A percentile compares a stretch with the other conserved stretches of the same genome.
These are phyloP conservation scores for Irena cyanogastra DNA, from an alignment of 2,113 vertebrate species.

Conservation along the genomic window DNA sequence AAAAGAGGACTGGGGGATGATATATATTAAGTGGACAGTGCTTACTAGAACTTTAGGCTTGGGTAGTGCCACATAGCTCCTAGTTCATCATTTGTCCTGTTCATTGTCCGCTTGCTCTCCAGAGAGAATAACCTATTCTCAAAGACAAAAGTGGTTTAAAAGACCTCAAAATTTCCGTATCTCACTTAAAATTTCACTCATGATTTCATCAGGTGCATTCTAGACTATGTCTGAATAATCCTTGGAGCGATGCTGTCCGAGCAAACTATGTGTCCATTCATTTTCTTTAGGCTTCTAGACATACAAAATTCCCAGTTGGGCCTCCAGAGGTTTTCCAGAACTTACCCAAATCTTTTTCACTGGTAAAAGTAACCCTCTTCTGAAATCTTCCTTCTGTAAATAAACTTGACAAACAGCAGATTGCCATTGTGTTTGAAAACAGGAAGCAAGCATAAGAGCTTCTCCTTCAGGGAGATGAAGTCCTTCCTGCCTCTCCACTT, in stretches of 20 bases:
- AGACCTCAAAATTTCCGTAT: not conserved
- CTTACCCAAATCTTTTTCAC: not conserved
- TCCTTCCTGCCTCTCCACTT: slow-evolving; percentile 22
- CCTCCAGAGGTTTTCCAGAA: not conserved
- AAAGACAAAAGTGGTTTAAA: not conserved
- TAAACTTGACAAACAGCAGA: not conserved
- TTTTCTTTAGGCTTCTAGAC: not conserved
- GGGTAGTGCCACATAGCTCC: not conserved
- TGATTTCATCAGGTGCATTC: not conserved
- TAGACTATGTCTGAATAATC: accelerated
- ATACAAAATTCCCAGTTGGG: not conserved
- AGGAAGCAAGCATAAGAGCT: not conserved
- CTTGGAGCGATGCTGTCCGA: not conserved
- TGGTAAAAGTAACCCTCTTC: not conserved
- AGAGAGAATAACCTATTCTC: not conserved
- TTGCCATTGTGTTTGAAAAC: not conserved
- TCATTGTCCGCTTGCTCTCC: not conserved
- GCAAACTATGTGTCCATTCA: not conserved
- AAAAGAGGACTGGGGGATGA: too few relatives aligned
- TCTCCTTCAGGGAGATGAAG: not conserved
- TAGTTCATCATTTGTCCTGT: not conserved
- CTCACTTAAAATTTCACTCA: not conserved
- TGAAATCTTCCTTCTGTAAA: not conserved
- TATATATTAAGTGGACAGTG: too few relatives aligned
- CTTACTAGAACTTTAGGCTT: not conserved